Base-by-base conservation (phyloP, 2,113 vertebrate genomes). In the Phycodurus eques region DNA sequence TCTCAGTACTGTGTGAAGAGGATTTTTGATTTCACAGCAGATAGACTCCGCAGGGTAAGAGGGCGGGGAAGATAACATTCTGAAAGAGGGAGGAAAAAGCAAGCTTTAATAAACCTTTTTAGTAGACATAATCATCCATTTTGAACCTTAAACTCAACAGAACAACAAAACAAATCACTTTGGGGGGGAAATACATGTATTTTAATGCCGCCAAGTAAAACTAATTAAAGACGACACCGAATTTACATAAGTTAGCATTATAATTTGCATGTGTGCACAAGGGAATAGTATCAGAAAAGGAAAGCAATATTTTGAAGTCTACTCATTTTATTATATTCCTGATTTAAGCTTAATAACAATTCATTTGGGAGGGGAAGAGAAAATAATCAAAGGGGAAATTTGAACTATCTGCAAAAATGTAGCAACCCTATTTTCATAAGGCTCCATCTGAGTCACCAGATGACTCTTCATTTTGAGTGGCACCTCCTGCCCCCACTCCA, bases 171-270 rank as follows among this genome's bases (percentile, higher is more conserved):
- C 92, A 93, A 94, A 93, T 93, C 89, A 88, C 90, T 93, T 94
- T 93, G 82, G 92, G 92, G 88, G 90, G 90, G 92, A 92, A 93
- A 94, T 93, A 92, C 92, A 93, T 93, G 92, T 93, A 93, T 94
- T 94, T 94, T 93, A 94, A 93, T 92, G 91, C 92, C 92, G 91
- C 92, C 92, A 92, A 93, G 93, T 92, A 91, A 93, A 94, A 93
- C 92, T 93, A 94, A 94, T 94, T 94, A 94, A 93, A 92, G 92
- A 93, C 87, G 91, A 93, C 92, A 94, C 92, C 92, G 93, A 85
- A 93, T 94, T 93, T 94, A 74, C 92, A 94, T 94, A 94, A 93
- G 92, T 94, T 93, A 92, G 93, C 92, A 93, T 93, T 94, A 92
- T 91, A 92, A 94, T 94, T 93, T 93, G 92, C 93, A 93, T 94